phyloP scores from a whole-genome alignment of 1,140 invertebrate genomes.

The Listronotus bonariensis region DNA sequence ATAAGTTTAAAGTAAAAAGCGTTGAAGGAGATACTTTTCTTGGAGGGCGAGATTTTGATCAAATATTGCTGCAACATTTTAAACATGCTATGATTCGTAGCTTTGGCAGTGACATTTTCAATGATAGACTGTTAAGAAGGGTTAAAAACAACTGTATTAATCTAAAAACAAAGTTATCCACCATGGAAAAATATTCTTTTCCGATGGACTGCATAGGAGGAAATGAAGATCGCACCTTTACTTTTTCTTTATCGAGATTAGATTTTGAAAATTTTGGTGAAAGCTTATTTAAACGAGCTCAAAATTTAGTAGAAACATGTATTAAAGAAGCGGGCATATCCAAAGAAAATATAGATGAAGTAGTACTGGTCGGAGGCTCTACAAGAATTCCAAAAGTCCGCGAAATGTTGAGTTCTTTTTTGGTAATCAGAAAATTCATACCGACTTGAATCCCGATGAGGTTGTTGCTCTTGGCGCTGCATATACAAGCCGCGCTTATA shows the following conservation, averaged over 20 bases:
- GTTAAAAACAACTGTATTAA: not conserved
- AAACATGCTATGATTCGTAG: not conserved
- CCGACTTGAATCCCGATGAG: conserved; percentile 54
- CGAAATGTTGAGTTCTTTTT: conserved; percentile 57
- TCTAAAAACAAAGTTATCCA: conserved; percentile 1
- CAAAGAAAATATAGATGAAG: no score
- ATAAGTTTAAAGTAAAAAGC: conserved; percentile 67
- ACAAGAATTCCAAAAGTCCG: conserved; percentile 67
- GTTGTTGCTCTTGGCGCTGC: conserved; percentile 39
- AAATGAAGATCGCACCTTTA: conserved; percentile 61
- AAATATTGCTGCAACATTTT: conserved; percentile 55
- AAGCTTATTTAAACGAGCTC: conserved; percentile 65
- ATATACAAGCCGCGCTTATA: conserved; percentile 29
- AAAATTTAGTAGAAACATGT: no score
- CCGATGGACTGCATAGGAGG: not conserved
- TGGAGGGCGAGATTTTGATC: conserved; percentile 74
- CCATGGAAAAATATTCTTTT: not conserved
- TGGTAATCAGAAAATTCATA: conserved; percentile 39
- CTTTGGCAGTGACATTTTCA: not conserved
- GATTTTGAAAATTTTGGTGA: conserved; percentile 75
- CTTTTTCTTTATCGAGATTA: conserved; percentile 64
- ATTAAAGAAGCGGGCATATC: no score
- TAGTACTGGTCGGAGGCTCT: conserved; percentile 67
- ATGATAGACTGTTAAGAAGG: not conserved
- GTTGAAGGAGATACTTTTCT: conserved; percentile 71